phyloP scores from a whole-genome alignment of 2,113 vertebrate species.

The Corythaeola cristata region DNA sequence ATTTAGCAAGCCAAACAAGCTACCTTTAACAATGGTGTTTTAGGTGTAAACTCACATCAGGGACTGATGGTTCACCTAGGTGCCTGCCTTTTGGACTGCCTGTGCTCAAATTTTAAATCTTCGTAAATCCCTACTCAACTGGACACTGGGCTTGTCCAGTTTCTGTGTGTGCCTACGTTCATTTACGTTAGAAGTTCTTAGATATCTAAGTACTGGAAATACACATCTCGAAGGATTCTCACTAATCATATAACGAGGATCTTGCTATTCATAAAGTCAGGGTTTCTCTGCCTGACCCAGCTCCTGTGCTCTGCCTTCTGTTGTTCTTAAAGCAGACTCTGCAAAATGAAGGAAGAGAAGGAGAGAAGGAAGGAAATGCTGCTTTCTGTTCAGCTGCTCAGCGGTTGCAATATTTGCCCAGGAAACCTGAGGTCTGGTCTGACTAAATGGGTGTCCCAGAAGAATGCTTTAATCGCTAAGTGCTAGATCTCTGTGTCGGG shows the following conservation, averaged over 20 bases:
- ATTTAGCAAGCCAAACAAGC: background rate
- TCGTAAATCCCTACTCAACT: background rate
- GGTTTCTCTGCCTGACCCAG: background rate
- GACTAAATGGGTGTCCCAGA: background rate
- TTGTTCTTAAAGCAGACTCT: background rate
- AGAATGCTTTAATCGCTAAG: background rate
- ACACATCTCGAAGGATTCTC: background rate
- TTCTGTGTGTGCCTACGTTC: background rate
- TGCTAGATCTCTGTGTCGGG: background rate
- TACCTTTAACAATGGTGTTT: background rate
- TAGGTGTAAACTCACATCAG: background rate
- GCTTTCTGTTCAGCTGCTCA: background rate
- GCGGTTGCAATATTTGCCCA: background rate
- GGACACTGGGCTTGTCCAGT: background rate
- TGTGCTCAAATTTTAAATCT: background rate
- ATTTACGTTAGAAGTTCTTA: background rate
- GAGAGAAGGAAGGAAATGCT: background rate
- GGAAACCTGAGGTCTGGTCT: background rate
- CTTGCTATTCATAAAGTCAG: background rate
- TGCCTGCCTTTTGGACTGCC: background rate
- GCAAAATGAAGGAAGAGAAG: too few relatives aligned
- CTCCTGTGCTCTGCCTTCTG: background rate
- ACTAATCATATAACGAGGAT: too few relatives aligned
- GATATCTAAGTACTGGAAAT: background rate
- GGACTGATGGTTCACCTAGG: rapidly evolving